phyloP scores from a whole-genome alignment of 2,888 invertebrate species.

The Chalcosyrphus nemorum region DNA sequence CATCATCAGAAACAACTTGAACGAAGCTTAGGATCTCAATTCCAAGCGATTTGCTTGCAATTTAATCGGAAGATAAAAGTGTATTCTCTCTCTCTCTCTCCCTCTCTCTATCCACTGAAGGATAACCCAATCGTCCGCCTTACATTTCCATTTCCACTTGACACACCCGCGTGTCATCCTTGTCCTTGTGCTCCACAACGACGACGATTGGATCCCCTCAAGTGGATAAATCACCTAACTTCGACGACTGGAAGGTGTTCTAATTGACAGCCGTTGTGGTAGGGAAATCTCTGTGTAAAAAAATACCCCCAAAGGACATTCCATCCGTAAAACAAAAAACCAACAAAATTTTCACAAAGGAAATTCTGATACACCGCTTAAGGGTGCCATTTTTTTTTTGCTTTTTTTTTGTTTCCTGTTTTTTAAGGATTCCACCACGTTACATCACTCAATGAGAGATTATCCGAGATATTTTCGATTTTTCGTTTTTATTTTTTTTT shows the following conservation, averaged over 20 bases:
- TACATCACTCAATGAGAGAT: constrained; percentile 69
- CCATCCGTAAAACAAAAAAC: constrained; percentile 54
- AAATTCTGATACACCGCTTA: constrained; percentile 45
- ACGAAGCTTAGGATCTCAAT: constrained; percentile 58
- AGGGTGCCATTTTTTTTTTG: constrained; percentile 30
- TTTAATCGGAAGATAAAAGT: constrained; percentile 65
- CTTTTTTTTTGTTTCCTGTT: too few species aligned
- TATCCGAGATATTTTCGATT: constrained; percentile 64
- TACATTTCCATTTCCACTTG: constrained; percentile 20
- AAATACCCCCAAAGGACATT: constrained; percentile 67
- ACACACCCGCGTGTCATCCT: neutral
- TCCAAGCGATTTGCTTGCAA: constrained; percentile 68
- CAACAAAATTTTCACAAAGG: constrained; percentile 17
- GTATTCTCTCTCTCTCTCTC: too few species aligned
- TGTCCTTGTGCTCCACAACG: too few species aligned
- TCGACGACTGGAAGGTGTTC: constrained; percentile 47
- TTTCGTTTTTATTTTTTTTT: neutral
- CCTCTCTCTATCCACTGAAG: too few species aligned
- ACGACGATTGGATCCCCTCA: constrained; percentile 14
- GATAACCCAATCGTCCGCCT: neutral
- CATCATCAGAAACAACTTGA: constrained; percentile 52
- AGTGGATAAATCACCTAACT: constrained; percentile 63
- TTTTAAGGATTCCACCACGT: constrained; percentile 60
- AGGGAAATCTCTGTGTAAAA: constrained; percentile 42
- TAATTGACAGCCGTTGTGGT: constrained; percentile 58